Evolutionary conservation across 2,113 vertebrate genomes (phyloP), one percentile per base, ranked within the genome.

Genomic region (Chascanopsetta lugubris): DNA sequence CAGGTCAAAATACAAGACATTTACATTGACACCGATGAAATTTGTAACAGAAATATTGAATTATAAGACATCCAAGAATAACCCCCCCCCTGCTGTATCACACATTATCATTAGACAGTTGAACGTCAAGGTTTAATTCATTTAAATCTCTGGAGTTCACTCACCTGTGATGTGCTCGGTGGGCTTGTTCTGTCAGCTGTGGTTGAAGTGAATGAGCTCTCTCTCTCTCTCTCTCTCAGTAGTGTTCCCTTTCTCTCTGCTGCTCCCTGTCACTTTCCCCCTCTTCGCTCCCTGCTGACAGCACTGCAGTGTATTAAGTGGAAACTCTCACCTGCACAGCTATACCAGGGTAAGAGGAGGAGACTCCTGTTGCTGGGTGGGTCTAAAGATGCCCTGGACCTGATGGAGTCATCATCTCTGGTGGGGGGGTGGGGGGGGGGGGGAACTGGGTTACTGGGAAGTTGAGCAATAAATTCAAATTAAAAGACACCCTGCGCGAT

Each of bases 271-370:
- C 67, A 61, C 69, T 69, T 68, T 63, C 61, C 50, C 34, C 64
- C 25, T 72, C 40, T 17, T n/a, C 7, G 43, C 66, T 77, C 72
- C 66, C 82, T 77, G 53, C 70, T 83, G 67, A 87, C 80, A 79
- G 71, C 69, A 77, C 61, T 53, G 26, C 18, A 79, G 67, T 6
- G 27, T 68, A 86, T 85, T 75, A 82, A 88, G 71, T 80, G 83
- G 75, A 86, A 91, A 89, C 72, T 87, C 72, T 90, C 80, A 80
- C 72, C 75, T 75, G 77, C 57, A 62, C 48, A 21, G 11, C 50
- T 72, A 69, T 47, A 59, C 24, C 36, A 46, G 61, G 43, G 76
- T 21, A 34, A 61, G 75, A 83, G 77, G 86, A 77, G 81, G 81
- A 65, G 79, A 74, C 65, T 59, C 38, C n/a, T 63, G 69, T 77